Base-by-base conservation (phyloP, 2,113 vertebrate genomes). In the Pterophyllum scalare region DNA sequence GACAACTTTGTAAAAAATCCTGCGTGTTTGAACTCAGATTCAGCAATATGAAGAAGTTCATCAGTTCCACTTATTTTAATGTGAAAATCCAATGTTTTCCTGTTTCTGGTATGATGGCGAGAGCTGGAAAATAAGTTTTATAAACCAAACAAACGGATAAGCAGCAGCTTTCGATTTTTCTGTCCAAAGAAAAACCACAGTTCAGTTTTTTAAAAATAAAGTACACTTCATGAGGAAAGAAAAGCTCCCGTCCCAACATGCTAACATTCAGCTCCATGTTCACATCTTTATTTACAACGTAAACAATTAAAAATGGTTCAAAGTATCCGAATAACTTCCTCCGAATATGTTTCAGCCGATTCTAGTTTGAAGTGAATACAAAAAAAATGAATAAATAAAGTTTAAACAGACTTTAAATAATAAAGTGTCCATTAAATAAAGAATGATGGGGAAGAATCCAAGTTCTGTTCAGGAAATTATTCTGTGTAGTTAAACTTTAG, bases 171-270 rank as follows among this genome's bases (percentile, higher is more conserved):
- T 24, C 14, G 13, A 13, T 43, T 43, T 43, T 13, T 46, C 13
- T 46, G 13, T 46, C 43, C 43, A 52, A 70, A 59, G 13, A 59
- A 6, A 26, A 26, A 59, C 22, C 24, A 52, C 46, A 56, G 54
- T 11, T 56, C 54, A 56, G 54, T 20, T 56, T 56, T n/a, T 56
- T 22, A 3, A 14, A 26, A 40, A 43, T 26, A 59, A 76, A 76
- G 74, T 76, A 76, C 74, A 76, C 74, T 76, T 76, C 24, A 72
- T 28, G 43, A 72, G 20, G n/a, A 20, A 9, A 59, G 58, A 59
- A 59, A 26, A 20, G 52, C 7, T n/a, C 54, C 20, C 5, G 6
- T 2, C 13, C 58, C 46, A 52, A 52, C 15, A 52, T 17, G 19
- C 15, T 6, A 52, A 52, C 46, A 52, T 7, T 19, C 24, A 70